A percentile compares a stretch with the other conserved stretches of the same genome.
phyloP scores from a whole-genome alignment of 2,888 invertebrate species.

The Formica aserva region DNA sequence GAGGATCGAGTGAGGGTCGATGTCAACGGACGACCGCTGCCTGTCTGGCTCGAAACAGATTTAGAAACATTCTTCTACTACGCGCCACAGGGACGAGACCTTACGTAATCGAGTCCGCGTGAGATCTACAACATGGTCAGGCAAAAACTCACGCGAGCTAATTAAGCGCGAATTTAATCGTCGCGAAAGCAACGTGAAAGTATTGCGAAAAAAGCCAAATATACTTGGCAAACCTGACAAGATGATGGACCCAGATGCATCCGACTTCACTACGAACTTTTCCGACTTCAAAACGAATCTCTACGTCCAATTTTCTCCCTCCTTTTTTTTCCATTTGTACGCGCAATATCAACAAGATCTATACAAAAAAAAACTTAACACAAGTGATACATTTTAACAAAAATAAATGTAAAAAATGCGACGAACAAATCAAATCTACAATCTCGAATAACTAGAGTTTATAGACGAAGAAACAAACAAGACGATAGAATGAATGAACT shows the following conservation, averaged over 20 bases:
- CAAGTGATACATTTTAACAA: slow-evolving; percentile 32
- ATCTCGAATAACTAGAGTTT: background rate
- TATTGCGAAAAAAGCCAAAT: background rate
- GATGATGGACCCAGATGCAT: background rate
- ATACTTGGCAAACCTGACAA: background rate
- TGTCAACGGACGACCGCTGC: slow-evolving; percentile 68
- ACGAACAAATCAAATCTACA: slow-evolving; percentile 39
- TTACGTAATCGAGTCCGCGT: slow-evolving; percentile 63
- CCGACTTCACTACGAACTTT: background rate
- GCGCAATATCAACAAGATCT: background rate
- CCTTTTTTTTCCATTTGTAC: background rate
- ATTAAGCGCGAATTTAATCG: background rate
- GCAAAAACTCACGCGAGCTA: slow-evolving; percentile 4
- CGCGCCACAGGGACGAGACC: slow-evolving; percentile 48
- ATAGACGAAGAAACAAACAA: slow-evolving; percentile 40
- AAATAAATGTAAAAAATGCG: slow-evolving; percentile 29
- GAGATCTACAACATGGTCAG: background rate
- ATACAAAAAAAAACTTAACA: slow-evolving; percentile 9
- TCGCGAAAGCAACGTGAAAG: slow-evolving; percentile 8
- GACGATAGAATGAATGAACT: slow-evolving; percentile 57
- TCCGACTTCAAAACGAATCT: background rate
- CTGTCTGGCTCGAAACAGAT: slow-evolving; percentile 66
- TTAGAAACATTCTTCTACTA: slow-evolving; percentile 71
- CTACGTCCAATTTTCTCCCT: background rate
- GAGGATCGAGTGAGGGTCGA: slow-evolving; percentile 65